These are phyloP conservation scores for Brachionus rubens DNA, from an alignment of 1,140 invertebrate genomes.

Conservation along the genomic window DNA sequence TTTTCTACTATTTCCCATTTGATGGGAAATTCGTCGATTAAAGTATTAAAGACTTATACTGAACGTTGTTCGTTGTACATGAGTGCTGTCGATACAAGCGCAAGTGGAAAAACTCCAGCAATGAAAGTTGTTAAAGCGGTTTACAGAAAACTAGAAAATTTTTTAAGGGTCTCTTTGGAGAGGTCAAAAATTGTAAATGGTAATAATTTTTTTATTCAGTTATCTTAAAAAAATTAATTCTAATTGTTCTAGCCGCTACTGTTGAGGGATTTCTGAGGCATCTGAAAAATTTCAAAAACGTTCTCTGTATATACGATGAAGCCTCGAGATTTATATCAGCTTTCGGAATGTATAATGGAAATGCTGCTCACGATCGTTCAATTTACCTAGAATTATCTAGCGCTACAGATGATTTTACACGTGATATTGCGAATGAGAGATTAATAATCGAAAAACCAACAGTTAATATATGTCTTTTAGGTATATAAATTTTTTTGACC, in stretches of 20 bases:
- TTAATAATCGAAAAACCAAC: too few relatives aligned
- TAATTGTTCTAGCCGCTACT: background rate
- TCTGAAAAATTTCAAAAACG: background rate
- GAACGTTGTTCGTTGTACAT: background rate
- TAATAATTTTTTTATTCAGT: too few relatives aligned
- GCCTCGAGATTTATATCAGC: constrained; percentile 27
- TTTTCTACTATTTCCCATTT: background rate
- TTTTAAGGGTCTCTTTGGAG: background rate
- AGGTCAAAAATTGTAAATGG: background rate
- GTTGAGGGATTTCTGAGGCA: background rate
- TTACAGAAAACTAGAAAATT: background rate
- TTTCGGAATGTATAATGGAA: constrained; percentile 1
- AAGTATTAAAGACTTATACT: background rate
- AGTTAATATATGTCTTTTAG: too few relatives aligned
- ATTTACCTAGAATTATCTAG: too few relatives aligned
- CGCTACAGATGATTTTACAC: too few relatives aligned
- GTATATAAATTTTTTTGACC: too few relatives aligned
- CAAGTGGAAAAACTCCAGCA: background rate
- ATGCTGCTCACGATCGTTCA: too few relatives aligned
- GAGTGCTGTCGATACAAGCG: background rate
- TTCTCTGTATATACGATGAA: background rate
- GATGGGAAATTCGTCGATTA: background rate
- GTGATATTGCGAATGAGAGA: too few relatives aligned
- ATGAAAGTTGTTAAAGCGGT: background rate
- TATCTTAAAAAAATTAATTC: too few relatives aligned